These are phyloP conservation scores for Caenorhabditis panamensis DNA, from an alignment of 2,888 invertebrate genomes.

Conservation along the genomic window DNA sequence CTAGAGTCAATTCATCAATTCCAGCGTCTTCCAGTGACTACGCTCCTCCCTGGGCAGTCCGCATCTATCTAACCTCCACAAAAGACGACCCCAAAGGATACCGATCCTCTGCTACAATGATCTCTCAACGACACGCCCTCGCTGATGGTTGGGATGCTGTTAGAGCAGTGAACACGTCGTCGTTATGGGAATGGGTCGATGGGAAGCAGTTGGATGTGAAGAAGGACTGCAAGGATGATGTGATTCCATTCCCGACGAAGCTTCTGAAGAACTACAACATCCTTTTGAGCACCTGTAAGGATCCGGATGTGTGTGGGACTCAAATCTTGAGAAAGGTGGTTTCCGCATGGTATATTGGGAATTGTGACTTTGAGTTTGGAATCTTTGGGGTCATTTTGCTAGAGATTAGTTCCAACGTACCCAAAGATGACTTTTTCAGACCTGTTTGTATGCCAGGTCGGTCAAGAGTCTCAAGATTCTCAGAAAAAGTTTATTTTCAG, in stretches of 20 bases:
- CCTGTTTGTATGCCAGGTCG: constrained; percentile 9
- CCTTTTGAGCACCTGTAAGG: neutral
- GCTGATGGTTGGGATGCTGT: neutral
- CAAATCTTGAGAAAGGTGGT: constrained; percentile 12
- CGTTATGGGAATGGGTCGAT: constrained; percentile 16
- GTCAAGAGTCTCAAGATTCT: too few species aligned
- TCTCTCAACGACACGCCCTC: constrained; percentile 21
- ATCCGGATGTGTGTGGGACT: constrained; percentile 7
- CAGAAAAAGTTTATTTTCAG: neutral
- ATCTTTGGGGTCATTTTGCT: constrained; percentile 16
- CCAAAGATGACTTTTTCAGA: constrained; percentile 7
- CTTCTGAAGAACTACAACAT: neutral
- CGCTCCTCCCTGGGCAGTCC: constrained; percentile 11
- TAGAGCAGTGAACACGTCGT: neutral
- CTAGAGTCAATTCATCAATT: neutral
- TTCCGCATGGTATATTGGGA: constrained; percentile 10
- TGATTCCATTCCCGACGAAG: constrained; percentile 14
- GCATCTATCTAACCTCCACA: neutral
- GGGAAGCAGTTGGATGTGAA: neutral
- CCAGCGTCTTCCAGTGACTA: too few species aligned
- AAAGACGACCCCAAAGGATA: neutral
- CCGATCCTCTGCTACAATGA: neutral
- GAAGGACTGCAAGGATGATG: constrained; percentile 5
- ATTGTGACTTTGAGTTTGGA: neutral
- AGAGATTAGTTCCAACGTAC: constrained; percentile 19